Evolutionary conservation across 2,113 vertebrate genomes (phyloP), one percentile per base, ranked within the genome.

Genomic region (Corapipo altera): DNA sequence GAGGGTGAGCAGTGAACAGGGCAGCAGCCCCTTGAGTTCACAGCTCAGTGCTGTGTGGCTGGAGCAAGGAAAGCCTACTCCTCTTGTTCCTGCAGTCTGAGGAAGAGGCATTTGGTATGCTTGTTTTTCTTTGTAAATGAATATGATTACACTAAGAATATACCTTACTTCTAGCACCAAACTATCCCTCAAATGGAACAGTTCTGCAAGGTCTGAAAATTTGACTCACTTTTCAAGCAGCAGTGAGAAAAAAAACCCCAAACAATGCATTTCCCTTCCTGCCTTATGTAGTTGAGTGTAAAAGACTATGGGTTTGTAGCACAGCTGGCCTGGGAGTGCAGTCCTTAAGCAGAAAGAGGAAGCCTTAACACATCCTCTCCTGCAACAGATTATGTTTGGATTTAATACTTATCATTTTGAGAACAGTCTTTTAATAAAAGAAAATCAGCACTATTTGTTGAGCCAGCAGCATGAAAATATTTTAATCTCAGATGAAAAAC

Each of bases 401-500:
- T 43, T 73, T 52, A 80, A 69, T 69, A 72, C 8, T 17, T 54
- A n/a, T 18, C 2, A 28, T 76, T 91, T 64, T 59, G 57, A 83
- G 39, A 75, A 79, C 9, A 51, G 51, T 30, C 43, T 65, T 72
- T 33, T 69, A 83, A 55, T 30, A 26, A 23, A 80, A 65, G 39
- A 92, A 91, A 72, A 91, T 14, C 86, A 43, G 33, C 43, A 75
- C 30, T 44, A n/a, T 44, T 66, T 70, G 32, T 71, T 91, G 43
- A 71, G 48, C 43, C 48, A 83, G 66, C 27, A 71, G 48, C 55
- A 71, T 15, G 0, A 5, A 65, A 65, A 24, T 23, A 44, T 82
- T 92, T 77, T 69, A 72, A 84, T 69, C 32, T 73, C 80, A 46
- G 54, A 61, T 65, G 72, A 93, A 86, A 93, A 91, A 76, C 51